Base-by-base conservation (phyloP, 2,888 invertebrate genomes). In the Drosophila kokeensis region DNA sequence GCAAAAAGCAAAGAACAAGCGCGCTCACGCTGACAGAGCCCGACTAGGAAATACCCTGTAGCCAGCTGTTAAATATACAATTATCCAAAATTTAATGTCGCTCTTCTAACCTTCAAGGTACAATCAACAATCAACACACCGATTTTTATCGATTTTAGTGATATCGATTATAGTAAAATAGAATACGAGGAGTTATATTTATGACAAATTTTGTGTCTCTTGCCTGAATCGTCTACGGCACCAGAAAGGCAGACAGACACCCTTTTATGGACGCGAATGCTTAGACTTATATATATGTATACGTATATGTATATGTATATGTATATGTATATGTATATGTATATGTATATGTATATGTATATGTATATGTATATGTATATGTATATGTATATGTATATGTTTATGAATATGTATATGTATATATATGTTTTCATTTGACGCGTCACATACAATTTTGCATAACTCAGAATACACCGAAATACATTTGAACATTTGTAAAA, bases 401-500 rank as follows among this genome's bases (percentile, higher is more conserved):
- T 4, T 29, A 6, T 29, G 27, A 1, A 5, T 29, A 29, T 29
- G 27, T 29, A 5, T 29, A 29, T 6, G 5, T 29, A 29, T 29
- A 29, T 32, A 32, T 32, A 32, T 11, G 32, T 11, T 32, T 32
- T 32, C 32, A 11, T 32, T 32, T 32, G 32, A 32, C 32, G 32
- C 11, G 32, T 1, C 32, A 32, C 32, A 32, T 11, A 32, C 32
- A 32, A 11, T 32, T 32, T 32, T 32, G 32, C 32, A 32, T 10
- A 32, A 29, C 52, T 64, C 59, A 58, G 42, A 42, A 49, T n/a
- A 62, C 50, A 62, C 59, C 48, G 52, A 54, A 62, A 57, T 55
- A 57, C 45, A 71, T 61, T 57, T 73, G 34, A 55, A 52, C 50
- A 70, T 70, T 70, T 42, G 13, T 38, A 34, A 36, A 38, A 68